Conservation (phyloP, 2,797 vertebrate genomes). For the Carduelis carduelis region DNA sequence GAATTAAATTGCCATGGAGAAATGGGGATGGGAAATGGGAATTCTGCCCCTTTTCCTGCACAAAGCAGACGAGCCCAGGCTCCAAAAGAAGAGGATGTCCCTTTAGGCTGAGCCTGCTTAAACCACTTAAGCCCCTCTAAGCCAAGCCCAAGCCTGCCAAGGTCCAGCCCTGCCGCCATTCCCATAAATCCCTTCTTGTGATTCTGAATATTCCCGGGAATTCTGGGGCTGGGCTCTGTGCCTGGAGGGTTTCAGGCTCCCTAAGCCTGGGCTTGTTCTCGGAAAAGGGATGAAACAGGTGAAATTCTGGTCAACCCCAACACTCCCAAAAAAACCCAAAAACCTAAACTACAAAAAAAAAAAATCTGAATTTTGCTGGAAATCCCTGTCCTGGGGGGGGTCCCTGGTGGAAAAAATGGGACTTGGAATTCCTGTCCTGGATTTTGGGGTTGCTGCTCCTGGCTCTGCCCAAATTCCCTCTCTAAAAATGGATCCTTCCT, state of each 20-base stretch:
- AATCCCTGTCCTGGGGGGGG: background rate
- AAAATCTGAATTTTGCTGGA: background rate
- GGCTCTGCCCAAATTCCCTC: background rate
- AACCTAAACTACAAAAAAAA: accelerated
- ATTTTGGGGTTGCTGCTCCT: background rate
- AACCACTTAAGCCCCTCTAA: background rate
- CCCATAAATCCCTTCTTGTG: background rate
- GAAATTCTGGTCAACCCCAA: background rate
- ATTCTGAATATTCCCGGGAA: conserved; percentile 10
- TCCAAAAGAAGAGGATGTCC: background rate
- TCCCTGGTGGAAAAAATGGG: background rate
- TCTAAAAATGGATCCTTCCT: background rate
- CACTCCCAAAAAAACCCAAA: background rate
- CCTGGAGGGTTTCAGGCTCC: background rate
- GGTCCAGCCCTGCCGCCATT: background rate
- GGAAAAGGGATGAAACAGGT: background rate
- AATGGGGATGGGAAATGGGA: accelerated
- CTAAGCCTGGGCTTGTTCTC: background rate
- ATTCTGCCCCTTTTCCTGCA: background rate
- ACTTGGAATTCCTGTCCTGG: accelerated
- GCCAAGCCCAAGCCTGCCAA: background rate
- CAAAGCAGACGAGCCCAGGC: background rate
- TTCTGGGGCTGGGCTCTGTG: background rate
- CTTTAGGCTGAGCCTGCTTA: conserved; percentile 32
- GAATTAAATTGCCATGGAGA: accelerated